phyloP scores from a whole-genome alignment of 2,113 vertebrate genomes.

The Gulo gulo region DNA sequence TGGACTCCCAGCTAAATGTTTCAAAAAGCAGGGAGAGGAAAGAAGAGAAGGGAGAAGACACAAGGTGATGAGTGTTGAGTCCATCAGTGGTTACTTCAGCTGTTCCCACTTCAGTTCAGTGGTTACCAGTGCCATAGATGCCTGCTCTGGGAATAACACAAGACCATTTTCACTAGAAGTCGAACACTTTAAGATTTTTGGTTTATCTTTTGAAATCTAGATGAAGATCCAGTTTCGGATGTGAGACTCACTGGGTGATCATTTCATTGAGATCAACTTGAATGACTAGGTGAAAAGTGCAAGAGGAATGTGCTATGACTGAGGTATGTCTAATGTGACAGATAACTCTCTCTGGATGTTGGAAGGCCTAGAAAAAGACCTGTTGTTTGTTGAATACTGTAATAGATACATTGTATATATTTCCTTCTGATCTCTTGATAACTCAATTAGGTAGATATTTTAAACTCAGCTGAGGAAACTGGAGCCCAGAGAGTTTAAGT shows the following conservation, averaged over 20 bases:
- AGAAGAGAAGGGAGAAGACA: not conserved
- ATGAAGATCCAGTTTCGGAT: conserved; percentile 65
- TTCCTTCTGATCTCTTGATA: not conserved
- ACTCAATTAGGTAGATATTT: not conserved
- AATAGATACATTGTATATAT: not conserved
- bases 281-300: conserved; percentile 38
- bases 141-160: not conserved
- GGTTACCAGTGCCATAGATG: not conserved
- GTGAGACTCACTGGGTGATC: conserved; percentile 43
- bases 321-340: conserved; percentile 54
- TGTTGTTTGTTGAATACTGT: not conserved
- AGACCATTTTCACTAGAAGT: not conserved
- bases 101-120: not conserved
- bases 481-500: not conserved
- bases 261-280: conserved; percentile 51
- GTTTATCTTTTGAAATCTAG: conserved; percentile 64
- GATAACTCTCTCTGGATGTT: not conserved
- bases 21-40: not conserved
- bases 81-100: not conserved
- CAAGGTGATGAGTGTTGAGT: not conserved
- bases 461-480: not conserved
- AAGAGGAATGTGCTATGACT: conserved; percentile 45
- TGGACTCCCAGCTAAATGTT: not conserved
- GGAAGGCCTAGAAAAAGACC: not conserved
- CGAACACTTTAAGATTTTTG: conserved; percentile 28